Evolutionary conservation across 2,888 invertebrate genomes (phyloP).

Genomic region (Neoitamus cyanurus): DNA sequence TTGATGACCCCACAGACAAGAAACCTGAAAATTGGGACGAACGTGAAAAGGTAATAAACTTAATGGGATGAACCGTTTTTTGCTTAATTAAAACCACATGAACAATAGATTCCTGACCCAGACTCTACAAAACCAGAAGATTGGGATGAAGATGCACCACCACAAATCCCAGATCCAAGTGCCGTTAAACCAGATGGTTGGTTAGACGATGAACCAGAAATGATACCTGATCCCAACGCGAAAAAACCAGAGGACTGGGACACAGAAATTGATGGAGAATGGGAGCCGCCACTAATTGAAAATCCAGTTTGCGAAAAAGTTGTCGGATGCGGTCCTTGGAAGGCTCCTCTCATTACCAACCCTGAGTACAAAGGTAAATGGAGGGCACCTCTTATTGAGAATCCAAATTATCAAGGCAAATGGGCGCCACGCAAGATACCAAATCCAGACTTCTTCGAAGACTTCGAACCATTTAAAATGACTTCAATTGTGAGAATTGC

Average conservation of each 20-base stretch:
- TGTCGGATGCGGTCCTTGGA: slow-evolving; percentile 94
- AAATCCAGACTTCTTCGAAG: slow-evolving; percentile 94
- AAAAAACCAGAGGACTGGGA: slow-evolving; percentile 96
- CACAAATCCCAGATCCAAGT: slow-evolving; percentile 85
- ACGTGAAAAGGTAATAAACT: slow-evolving; percentile 73
- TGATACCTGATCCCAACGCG: slow-evolving; percentile 87
- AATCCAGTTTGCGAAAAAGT: slow-evolving; percentile 86
- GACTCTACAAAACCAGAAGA: slow-evolving; percentile 91
- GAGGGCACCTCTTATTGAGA: slow-evolving; percentile 88
- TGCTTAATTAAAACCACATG: not conserved
- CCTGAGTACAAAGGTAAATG: slow-evolving; percentile 93
- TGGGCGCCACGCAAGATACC: slow-evolving; percentile 89
- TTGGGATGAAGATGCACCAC: slow-evolving; percentile 96
- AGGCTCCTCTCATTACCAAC: slow-evolving; percentile 85
- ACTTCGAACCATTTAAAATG: slow-evolving; percentile 90
- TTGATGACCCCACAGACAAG: slow-evolving; percentile 88
- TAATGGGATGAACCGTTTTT: not conserved
- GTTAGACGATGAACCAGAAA: slow-evolving; percentile 90
- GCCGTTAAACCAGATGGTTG: slow-evolving; percentile 90
- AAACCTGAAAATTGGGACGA: slow-evolving; percentile 98
- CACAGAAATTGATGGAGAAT: slow-evolving; percentile 97
- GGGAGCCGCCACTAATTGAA: slow-evolving; percentile 94
- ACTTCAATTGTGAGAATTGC: slow-evolving; percentile 81
- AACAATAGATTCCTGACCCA: slow-evolving; percentile 83
- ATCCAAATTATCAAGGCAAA: slow-evolving; percentile 95